phyloP scores from a whole-genome alignment of 2,113 vertebrate genomes.

The Phoenicopterus ruber region DNA sequence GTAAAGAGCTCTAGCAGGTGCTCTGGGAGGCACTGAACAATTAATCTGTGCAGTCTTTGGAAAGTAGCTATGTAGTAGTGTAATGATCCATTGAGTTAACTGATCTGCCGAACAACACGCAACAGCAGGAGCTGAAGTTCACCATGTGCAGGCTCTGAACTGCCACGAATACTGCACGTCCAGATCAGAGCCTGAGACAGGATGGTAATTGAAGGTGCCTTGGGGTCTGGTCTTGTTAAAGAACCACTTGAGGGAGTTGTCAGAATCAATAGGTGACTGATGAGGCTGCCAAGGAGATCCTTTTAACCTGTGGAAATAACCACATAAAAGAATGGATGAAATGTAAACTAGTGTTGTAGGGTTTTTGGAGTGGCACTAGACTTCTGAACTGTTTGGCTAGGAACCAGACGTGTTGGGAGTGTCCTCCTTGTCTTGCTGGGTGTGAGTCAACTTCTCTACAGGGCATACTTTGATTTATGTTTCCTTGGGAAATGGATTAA shows the following conservation, averaged over 20 bases:
- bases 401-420: not conserved
- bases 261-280: not conserved
- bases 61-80: not conserved
- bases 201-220: not conserved
- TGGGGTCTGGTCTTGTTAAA: not conserved
- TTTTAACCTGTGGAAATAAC: not conserved
- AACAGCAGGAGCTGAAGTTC: not conserved
- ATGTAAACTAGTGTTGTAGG: not conserved
- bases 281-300: not conserved
- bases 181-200: not conserved
- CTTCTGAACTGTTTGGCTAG: not conserved
- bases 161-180: not conserved
- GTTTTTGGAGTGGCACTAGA: not conserved
- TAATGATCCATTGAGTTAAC: constrained; percentile 1
- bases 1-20: not conserved
- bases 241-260: not conserved
- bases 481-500: not conserved
- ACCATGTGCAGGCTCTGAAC: not conserved
- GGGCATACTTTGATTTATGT: not conserved
- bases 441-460: not conserved
- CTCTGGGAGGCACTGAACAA: not conserved
- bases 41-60: not conserved
- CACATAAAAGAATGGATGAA: not conserved
- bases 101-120: not conserved
- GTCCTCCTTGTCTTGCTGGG: not conserved